Percentiles rank a stretch among this genome's conserved stretches.
phyloP scores from a whole-genome alignment of 2,888 invertebrate genomes.

The Caenorhabditis sinica region DNA sequence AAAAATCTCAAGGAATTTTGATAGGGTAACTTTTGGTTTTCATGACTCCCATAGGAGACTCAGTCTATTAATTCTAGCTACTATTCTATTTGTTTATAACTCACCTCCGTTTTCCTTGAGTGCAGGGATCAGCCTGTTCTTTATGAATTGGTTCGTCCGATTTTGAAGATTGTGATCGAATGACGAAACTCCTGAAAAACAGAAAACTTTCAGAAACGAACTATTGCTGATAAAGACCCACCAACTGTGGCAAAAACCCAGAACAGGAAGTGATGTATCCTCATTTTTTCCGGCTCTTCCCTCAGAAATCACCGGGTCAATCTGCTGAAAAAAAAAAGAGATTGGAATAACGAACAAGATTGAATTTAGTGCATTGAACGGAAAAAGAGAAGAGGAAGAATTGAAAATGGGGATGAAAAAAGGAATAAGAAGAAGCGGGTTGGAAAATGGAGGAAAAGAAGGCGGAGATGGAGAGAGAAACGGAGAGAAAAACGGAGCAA shows the following conservation, averaged over 20 bases:
- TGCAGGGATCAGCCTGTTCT: slow-evolving; percentile 21
- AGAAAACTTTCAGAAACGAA: too few relatives aligned
- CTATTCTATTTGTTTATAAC: too few relatives aligned
- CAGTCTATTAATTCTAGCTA: too few relatives aligned
- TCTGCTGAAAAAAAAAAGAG: slow-evolving; percentile 28
- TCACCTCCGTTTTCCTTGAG: neutral
- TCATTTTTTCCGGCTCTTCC: slow-evolving; percentile 41
- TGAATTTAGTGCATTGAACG: slow-evolving; percentile 20
- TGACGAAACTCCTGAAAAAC: slow-evolving; percentile 21
- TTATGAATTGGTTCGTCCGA: slow-evolving; percentile 11
- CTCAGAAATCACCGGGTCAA: slow-evolving; percentile 32
- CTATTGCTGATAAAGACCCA: neutral
- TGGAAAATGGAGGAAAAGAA: slow-evolving; percentile 1
- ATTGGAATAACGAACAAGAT: too few relatives aligned
- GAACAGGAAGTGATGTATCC: slow-evolving; percentile 33
- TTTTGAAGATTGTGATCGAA: neutral
- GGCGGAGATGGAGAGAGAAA: slow-evolving; percentile 7
- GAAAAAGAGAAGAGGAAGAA: neutral
- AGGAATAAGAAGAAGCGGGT: slow-evolving; percentile 2
- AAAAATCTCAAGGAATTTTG: too few relatives aligned
- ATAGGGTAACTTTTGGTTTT: too few relatives aligned
- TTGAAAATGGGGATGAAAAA: neutral
- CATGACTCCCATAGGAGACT: too few relatives aligned
- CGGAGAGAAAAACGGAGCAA: slow-evolving; percentile 8
- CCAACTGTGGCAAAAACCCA: slow-evolving; percentile 3